These are phyloP conservation scores for Apomyelois bistriatella DNA, from an alignment of 2,888 invertebrate species.

Conservation along the genomic window DNA sequence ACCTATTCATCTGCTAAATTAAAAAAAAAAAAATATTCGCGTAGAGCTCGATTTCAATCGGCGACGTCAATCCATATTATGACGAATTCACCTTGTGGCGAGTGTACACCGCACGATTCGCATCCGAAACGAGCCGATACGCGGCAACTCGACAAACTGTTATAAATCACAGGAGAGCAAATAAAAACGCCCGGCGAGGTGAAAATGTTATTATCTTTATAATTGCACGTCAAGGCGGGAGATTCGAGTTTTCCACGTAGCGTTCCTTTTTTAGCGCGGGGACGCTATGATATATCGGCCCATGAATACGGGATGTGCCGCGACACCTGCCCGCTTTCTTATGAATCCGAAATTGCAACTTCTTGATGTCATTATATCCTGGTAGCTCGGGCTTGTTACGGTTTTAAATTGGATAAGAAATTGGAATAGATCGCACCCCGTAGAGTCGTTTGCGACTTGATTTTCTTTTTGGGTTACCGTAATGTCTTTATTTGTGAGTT, in stretches of 20 bases:
- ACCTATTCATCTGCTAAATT: neutral
- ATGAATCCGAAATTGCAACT: constrained; percentile 70
- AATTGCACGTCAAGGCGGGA: constrained; percentile 77
- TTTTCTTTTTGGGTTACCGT: neutral
- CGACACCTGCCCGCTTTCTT: constrained; percentile 69
- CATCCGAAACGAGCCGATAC: constrained; percentile 23
- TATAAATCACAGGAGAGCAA: constrained; percentile 75
- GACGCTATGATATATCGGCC: constrained; percentile 70
- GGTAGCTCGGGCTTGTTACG: constrained; percentile 33
- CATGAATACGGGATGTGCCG: constrained; percentile 75
- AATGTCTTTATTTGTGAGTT: constrained; percentile 7
- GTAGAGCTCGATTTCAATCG: too few species aligned
- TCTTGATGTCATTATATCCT: constrained; percentile 54
- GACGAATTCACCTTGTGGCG: neutral
- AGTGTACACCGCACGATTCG: neutral
- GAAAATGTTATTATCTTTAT: constrained; percentile 80
- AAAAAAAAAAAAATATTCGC: too few species aligned
- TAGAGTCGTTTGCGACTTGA: constrained; percentile 4
- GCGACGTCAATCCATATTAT: too few species aligned
- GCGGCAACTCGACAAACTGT: constrained; percentile 48
- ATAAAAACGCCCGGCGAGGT: constrained; percentile 72
- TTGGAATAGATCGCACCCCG: constrained; percentile 25
- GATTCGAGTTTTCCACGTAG: constrained; percentile 40
- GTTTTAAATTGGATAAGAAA: constrained; percentile 33
- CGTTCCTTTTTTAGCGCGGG: constrained; percentile 41